Base-by-base conservation (phyloP, 2,888 invertebrate genomes). In the Dexiosoma caninum region DNA sequence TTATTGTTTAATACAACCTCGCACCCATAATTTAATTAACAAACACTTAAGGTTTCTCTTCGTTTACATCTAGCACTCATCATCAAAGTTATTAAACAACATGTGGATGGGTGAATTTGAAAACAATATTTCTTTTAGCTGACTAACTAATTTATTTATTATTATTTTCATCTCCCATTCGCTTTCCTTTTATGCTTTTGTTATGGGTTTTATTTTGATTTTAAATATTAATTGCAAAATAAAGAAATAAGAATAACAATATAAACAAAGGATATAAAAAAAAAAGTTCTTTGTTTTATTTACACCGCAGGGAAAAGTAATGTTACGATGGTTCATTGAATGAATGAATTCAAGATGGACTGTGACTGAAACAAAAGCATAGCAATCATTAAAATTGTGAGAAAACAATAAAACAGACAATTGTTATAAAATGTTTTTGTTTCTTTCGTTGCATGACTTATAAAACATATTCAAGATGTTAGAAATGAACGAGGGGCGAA, bases 251-350 rank as follows among this genome's bases (percentile, higher is more conserved):
- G 5, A 40, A 49, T 57, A 53, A 37, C 16, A 66, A 49, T 40
- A 3, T 27, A 53, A 57, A 16, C 19, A 51, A 67, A n/a, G n/a
- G n/a, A n/a, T n/a, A n/a, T n/a, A n/a, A n/a, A n/a, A n/a, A n/a
- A n/a, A n/a, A 69, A 79, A 72, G 14, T 67, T 79, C 55, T 64
- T 74, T 74, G 57, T 79, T 59, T 69, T 70, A 42, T 75, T 75
- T 75, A 83, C 87, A 87, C 87, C 85, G 84, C 30, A 86, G 87
- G 87, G 86, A 87, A 85, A 85, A 87, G 87, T 88, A 87, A 86
- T 85, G 86, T 85, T 86, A 86, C 86, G 87, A 86, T 87, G 86
- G 87, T 85, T 86, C 85, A 87, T 86, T 86, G 59, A 69, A 66
- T 84, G 83, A 82, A 70, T 83, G 83, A 82, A 82, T 40, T 78